phyloP scores from a whole-genome alignment of 2,113 vertebrate species.

The Mesitornis unicolor region DNA sequence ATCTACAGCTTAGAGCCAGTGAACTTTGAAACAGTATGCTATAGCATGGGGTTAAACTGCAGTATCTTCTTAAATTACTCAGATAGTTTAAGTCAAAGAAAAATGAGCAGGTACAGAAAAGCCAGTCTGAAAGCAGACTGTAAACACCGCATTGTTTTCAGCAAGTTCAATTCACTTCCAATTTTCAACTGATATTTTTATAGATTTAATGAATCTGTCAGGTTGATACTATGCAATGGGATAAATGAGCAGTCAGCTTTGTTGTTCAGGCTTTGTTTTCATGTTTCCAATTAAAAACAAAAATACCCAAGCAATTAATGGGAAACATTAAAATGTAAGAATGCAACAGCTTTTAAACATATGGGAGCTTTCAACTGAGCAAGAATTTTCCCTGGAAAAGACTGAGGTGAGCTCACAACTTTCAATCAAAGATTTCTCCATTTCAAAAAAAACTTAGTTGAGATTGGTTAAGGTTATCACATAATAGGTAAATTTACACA shows the following conservation, averaged over 20 bases:
- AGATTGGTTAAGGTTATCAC: background rate
- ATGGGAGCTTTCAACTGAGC: background rate
- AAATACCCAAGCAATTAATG: background rate
- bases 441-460: background rate
- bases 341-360: conserved; percentile 34
- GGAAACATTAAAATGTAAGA: background rate
- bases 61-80: background rate
- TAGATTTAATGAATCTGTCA: background rate
- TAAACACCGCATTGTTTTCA: background rate
- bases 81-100: background rate
- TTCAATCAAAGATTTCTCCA: conserved; percentile 18
- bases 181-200: background rate
- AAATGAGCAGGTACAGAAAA: conserved; percentile 28
- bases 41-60: background rate
- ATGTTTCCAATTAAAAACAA: background rate
- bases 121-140: background rate
- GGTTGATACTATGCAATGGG: background rate
- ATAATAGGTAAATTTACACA: background rate
- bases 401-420: conserved; percentile 19
- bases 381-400: conserved; percentile 43
- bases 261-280: conserved; percentile 18
- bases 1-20: background rate
- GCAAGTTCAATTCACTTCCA: conserved; percentile 13
- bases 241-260: conserved; percentile 25
- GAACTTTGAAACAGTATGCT: background rate